Evolutionary conservation across 2,797 vertebrate species (phyloP).

Genomic region (Notamacropus eugenii): DNA sequence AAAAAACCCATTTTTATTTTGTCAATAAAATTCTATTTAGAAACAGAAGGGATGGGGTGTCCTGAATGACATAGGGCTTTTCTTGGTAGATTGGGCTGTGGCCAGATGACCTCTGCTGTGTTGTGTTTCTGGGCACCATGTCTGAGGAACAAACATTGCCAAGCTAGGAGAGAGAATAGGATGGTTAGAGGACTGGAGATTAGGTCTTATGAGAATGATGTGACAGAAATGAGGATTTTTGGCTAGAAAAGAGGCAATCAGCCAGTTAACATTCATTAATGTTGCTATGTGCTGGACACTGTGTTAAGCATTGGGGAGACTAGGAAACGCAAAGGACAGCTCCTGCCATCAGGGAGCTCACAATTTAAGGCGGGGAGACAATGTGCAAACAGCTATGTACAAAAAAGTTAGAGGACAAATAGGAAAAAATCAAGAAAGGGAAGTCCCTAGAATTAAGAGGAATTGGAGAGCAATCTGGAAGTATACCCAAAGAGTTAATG

Average conservation of each 20-base stretch:
- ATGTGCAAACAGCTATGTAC: neutral
- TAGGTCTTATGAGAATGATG: neutral
- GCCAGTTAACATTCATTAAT: neutral
- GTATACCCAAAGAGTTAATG: no score
- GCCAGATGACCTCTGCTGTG: neutral
- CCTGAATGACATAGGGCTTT: neutral
- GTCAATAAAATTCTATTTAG: neutral
- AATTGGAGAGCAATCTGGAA: no score
- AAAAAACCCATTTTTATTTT: neutral
- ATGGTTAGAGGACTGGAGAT: neutral
- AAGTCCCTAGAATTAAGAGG: no score
- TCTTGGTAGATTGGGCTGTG: neutral
- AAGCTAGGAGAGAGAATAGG: neutral
- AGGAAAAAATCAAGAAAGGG: no score
- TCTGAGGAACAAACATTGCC: neutral
- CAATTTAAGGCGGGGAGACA: neutral
- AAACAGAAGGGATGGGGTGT: neutral
- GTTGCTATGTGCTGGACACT: neutral
- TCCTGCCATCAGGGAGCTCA: neutral
- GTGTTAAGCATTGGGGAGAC: neutral
- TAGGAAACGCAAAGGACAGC: neutral
- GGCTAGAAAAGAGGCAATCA: neutral
- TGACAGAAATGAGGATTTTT: neutral
- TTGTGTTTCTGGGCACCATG: neutral
- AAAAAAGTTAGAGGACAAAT: no score